Percentiles rank a stretch among this genome's conserved stretches.
Conservation (phyloP, 2,113 vertebrate genomes). For the Collichthys lucidus region DNA sequence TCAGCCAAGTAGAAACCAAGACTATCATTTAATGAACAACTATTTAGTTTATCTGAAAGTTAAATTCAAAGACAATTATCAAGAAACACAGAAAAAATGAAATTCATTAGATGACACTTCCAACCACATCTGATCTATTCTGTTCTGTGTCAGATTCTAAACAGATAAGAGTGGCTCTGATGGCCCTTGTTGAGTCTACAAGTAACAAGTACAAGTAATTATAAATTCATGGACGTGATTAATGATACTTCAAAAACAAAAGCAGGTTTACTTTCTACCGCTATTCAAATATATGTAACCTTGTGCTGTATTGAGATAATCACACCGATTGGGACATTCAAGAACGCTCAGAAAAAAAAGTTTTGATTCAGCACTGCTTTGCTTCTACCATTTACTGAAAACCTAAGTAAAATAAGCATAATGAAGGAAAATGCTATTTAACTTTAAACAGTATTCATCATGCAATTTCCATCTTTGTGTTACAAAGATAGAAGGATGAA, state of each 20-base stretch:
- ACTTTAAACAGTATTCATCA: not conserved
- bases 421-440: not conserved
- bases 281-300: slow-evolving; percentile 55
- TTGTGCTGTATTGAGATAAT: slow-evolving; percentile 66
- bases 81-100: slow-evolving; percentile 11
- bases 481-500: not conserved
- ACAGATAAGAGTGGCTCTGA: slow-evolving; percentile 44
- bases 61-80: slow-evolving; percentile 44
- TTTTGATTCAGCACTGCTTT: slow-evolving; percentile 28
- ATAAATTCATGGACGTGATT: slow-evolving; percentile 59
- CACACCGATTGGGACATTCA: slow-evolving; percentile 53
- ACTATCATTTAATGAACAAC: slow-evolving; percentile 4
- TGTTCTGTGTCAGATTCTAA: slow-evolving; percentile 43
- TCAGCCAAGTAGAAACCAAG: slow-evolving; percentile 3
- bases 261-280: slow-evolving; percentile 52
- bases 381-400: slow-evolving; percentile 31
- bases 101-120: slow-evolving; percentile 55
- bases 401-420: slow-evolving; percentile 22
- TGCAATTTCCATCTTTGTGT: not conserved
- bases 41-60: slow-evolving; percentile 11
- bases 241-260: slow-evolving; percentile 72
- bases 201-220: slow-evolving; percentile 59
- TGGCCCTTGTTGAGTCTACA: slow-evolving; percentile 47
- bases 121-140: slow-evolving; percentile 48
- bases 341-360: slow-evolving; percentile 38